These are phyloP conservation scores for Hiodon alosoides DNA, from an alignment of 2,113 vertebrate genomes.

Conservation along the genomic window DNA sequence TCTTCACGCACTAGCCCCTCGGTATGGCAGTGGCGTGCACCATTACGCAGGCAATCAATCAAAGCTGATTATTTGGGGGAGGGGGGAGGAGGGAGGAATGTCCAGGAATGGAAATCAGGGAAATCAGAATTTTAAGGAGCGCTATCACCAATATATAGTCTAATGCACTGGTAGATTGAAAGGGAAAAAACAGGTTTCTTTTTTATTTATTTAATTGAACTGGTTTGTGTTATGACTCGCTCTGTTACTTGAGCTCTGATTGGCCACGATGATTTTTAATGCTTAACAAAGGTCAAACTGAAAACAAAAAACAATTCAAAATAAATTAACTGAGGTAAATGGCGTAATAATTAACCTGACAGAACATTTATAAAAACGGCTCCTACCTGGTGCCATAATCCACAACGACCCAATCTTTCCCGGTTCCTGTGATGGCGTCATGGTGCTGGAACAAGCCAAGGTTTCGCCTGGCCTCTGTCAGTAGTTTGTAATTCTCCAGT, in stretches of 20 bases:
- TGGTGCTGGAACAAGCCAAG: slow-evolving; percentile 89
- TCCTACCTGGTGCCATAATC: slow-evolving; percentile 87
- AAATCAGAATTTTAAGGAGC: slow-evolving; percentile 8
- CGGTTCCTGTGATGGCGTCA: slow-evolving; percentile 84
- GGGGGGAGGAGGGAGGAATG: neutral
- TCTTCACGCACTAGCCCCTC: neutral
- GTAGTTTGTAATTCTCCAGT: slow-evolving; percentile 57
- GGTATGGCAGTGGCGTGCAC: neutral
- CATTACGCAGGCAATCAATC: slow-evolving; percentile 20
- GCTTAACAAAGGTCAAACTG: too few relatives aligned
- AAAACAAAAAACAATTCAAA: too few relatives aligned
- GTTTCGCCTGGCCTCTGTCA: slow-evolving; percentile 73
- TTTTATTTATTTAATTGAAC: neutral
- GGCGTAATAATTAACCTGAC: too few relatives aligned
- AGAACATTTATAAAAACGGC: slow-evolving; percentile 5
- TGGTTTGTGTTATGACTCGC: neutral
- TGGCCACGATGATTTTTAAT: too few relatives aligned
- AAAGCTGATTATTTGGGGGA: neutral
- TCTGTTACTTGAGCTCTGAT: too few relatives aligned
- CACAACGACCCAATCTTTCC: slow-evolving; percentile 80
- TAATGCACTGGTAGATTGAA: neutral
- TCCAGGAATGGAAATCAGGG: slow-evolving; percentile 3
- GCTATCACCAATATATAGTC: neutral
- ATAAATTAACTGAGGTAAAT: too few relatives aligned
- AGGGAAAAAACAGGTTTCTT: neutral